Conservation (phyloP, 2,797 vertebrate genomes). For the Clarias fuscus region DNA sequence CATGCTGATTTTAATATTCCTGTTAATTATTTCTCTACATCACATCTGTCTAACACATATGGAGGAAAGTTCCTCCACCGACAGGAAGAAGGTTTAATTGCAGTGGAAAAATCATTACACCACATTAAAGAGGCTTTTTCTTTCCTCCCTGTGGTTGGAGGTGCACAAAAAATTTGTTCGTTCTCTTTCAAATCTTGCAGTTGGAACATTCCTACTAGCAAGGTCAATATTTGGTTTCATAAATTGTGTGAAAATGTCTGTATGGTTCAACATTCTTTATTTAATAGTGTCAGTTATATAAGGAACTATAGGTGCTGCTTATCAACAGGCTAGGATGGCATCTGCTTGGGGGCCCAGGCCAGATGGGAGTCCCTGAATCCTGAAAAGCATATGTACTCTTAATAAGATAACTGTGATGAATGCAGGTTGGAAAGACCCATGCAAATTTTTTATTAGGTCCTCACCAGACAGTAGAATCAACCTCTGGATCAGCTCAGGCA, state of each 20-base stretch:
- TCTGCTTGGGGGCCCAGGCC: too few relatives aligned
- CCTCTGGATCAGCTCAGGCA: too few relatives aligned
- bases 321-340: too few relatives aligned
- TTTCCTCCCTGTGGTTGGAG: background rate
- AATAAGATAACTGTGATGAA: too few relatives aligned
- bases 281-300: background rate
- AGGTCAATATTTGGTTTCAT: background rate
- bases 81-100: background rate
- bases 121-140: background rate
- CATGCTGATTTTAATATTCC: background rate
- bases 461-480: too few relatives aligned
- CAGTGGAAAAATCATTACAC: background rate
- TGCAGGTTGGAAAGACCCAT: too few relatives aligned
- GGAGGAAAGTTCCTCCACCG: background rate
- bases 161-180: background rate
- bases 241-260: background rate
- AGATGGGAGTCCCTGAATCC: too few relatives aligned
- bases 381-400: too few relatives aligned
- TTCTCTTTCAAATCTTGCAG: background rate
- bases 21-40: background rate
- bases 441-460: too few relatives aligned
- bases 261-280: background rate
- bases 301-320: too few relatives aligned
- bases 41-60: background rate
- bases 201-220: background rate